A percentile compares a stretch with the other conserved stretches of the same genome.
phyloP scores from a whole-genome alignment of 2,888 invertebrate species.

The Morinoia aosen region DNA sequence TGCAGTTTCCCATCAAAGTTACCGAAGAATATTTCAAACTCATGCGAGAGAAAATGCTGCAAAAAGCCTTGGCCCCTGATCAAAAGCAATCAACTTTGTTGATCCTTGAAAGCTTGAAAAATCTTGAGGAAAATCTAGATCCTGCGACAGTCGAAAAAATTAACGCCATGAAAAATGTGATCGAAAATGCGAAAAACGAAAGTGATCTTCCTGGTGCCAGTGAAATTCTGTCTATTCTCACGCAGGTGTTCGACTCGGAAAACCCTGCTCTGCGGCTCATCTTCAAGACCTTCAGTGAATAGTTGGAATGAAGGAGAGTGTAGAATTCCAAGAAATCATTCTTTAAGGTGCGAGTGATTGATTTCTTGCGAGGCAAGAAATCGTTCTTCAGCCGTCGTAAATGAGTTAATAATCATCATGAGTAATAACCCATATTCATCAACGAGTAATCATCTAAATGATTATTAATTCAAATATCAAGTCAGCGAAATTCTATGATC shows the following conservation, averaged over 20 bases:
- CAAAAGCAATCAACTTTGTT: slow-evolving; percentile 40
- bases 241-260: not conserved
- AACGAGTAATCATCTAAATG: too few species aligned
- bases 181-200: not conserved
- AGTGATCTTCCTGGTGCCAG: not conserved
- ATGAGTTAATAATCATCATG: too few species aligned
- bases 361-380: too few species aligned
- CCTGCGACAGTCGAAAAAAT: not conserved
- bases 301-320: not conserved
- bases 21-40: slow-evolving; percentile 44
- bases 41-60: slow-evolving; percentile 27
- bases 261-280: not conserved
- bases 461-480: too few species aligned
- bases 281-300: not conserved
- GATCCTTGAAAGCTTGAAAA: slow-evolving; percentile 22
- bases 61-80: not conserved
- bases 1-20: slow-evolving; percentile 32
- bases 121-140: not conserved
- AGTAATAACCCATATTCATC: too few species aligned
- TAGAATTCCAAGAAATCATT: too few species aligned
- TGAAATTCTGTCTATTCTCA: not conserved
- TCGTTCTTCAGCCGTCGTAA: too few species aligned
- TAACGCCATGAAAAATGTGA: not conserved
- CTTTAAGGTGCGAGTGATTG: too few species aligned
- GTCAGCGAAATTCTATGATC: too few species aligned